A percentile compares a stretch with the other conserved stretches of the same genome.
Conservation (phyloP, 2,888 invertebrate genomes). For the Torymus auratus region DNA sequence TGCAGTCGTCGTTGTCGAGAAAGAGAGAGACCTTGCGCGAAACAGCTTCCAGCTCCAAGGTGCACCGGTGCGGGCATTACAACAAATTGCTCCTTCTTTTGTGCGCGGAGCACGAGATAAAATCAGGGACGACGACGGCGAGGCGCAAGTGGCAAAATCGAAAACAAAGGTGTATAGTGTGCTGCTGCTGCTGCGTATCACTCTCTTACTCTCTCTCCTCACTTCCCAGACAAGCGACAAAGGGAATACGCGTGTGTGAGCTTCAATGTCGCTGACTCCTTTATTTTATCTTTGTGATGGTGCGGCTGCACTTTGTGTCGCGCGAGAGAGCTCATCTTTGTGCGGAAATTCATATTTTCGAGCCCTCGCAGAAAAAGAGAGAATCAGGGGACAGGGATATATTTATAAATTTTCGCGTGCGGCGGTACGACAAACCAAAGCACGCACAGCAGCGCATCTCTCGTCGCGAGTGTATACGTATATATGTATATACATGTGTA, state of each 20-base stretch:
- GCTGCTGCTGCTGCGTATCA: too few relatives aligned
- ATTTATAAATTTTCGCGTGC: background rate
- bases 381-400: background rate
- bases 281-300: too few relatives aligned
- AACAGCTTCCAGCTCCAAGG: constrained; percentile 45
- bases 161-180: constrained; percentile 28
- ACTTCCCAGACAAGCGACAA: too few relatives aligned
- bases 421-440: background rate
- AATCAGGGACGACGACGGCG: constrained; percentile 36
- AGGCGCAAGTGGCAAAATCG: background rate
- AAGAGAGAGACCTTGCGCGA: constrained; percentile 31
- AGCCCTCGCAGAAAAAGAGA: background rate
- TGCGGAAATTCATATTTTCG: too few relatives aligned
- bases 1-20: background rate
- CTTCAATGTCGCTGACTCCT: too few relatives aligned
- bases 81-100: constrained; percentile 40
- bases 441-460: background rate
- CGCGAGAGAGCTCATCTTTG: too few relatives aligned
- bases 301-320: too few relatives aligned
- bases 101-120: background rate
- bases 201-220: too few relatives aligned
- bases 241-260: too few relatives aligned
- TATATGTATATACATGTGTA: background rate
- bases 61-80: constrained; percentile 47
- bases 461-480: background rate